Base-by-base conservation (phyloP, 1,140 invertebrate species). In the Lucilia cuprina region DNA sequence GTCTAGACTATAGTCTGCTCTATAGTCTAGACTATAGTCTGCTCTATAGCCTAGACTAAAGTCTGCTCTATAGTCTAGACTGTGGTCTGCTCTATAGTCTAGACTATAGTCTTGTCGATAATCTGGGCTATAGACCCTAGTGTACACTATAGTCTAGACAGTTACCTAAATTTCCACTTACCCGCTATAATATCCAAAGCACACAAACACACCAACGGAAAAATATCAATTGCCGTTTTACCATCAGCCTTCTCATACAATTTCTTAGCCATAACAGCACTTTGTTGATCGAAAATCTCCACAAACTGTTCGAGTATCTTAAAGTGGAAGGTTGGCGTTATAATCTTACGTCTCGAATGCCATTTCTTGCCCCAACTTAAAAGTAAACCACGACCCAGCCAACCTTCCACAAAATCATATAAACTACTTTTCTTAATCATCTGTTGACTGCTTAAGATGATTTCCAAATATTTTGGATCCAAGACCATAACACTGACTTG, bases 281-380 rank as follows among this genome's bases (percentile, higher is more conserved):
- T 91, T 86, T 96, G 94, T 84, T 94, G 92, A 85, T 94, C 94
- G 88, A 96, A 95, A 2, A 95, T 92, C 10, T 93, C 92, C 2
- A 96, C 84, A 88, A 97, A 97, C 87, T 95, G 93, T 85, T 96
- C 94, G 4, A 98, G 91, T 80, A 97, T 97, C 83, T 94, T 94
- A 88, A 97, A 97, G 89, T 98, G 96, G 89, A 97, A 97, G 0
- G 95, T 94, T 25, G 96, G 95, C 2, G 96, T 97, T 9, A 97
- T 87, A 70, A 97, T 92, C 91, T 96, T 96, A 55, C 96, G 90
- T 80, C 96, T 90, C 0, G 87, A 89, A 21, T 93, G 93, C 96
- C 96, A 98, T 92, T 96, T 96, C 7, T 91, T 88, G 19, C 95
- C 88, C 78, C 84, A 84, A 70, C 87, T 88, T 12, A 88, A 86